phyloP scores from a whole-genome alignment of 2,797 vertebrate species.

The Anabas testudineus region DNA sequence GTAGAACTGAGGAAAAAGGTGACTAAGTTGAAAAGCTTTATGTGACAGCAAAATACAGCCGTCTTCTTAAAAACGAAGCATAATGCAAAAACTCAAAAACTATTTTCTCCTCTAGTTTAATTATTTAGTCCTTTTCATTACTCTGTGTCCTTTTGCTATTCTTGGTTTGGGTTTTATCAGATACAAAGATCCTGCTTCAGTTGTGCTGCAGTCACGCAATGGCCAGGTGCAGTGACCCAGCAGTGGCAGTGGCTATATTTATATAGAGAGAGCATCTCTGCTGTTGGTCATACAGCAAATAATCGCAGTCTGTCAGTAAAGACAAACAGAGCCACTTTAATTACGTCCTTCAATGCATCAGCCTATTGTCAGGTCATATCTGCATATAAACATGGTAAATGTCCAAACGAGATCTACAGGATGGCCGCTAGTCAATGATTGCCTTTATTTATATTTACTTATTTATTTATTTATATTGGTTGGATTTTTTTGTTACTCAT shows the following conservation, averaged over 20 bases:
- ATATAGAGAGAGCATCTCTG: slow-evolving; percentile 1
- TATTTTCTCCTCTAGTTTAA: slow-evolving; percentile 38
- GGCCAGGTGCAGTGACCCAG: slow-evolving; percentile 45
- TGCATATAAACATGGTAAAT: background rate
- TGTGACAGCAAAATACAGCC: background rate
- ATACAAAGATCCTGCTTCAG: slow-evolving; percentile 28
- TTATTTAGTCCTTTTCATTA: slow-evolving; percentile 55
- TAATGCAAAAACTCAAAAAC: slow-evolving; percentile 7
- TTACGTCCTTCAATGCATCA: background rate
- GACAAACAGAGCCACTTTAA: too few relatives aligned
- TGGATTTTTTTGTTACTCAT: too few relatives aligned
- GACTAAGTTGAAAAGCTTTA: background rate
- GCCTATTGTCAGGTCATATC: background rate
- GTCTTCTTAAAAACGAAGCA: slow-evolving; percentile 15
- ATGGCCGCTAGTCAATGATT: too few relatives aligned
- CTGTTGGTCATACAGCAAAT: slow-evolving; percentile 4
- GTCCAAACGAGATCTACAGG: too few relatives aligned
- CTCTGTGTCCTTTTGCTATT: slow-evolving; percentile 49
- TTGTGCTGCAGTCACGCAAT: slow-evolving; percentile 45
- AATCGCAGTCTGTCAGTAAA: background rate
- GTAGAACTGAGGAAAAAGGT: background rate
- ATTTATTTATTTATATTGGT: too few relatives aligned
- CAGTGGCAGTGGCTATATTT: slow-evolving; percentile 35
- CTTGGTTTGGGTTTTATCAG: slow-evolving; percentile 42
- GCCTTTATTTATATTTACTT: too few relatives aligned